Evolutionary conservation across 1,140 invertebrate genomes (phyloP), one percentile per base, ranked within the genome.

Genomic region (Maconellicoccus hirsutus): DNA sequence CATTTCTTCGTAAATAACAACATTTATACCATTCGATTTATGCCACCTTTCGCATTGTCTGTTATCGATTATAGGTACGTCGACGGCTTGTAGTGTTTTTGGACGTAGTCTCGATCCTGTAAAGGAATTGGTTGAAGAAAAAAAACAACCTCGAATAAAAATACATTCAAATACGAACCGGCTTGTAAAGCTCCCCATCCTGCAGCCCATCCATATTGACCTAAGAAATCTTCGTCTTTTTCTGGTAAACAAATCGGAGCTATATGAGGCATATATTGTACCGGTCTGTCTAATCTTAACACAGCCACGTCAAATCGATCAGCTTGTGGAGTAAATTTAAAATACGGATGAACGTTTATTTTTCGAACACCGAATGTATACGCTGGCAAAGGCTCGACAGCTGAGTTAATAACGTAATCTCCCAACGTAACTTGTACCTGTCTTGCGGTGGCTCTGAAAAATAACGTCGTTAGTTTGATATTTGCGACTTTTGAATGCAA

Each of bases 1-100:
- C 94, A 98, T 98, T 81, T 96, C 93, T 71, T 94, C 92, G 78
- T 94, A 93, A 75, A 96, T 96, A 8, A 94, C 87, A 38, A 96
- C 93, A 78, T 94, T 93, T 75, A 96, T 96, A 70, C 83, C 83
- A 72, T 84, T 83, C 39, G 79, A 78, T 72, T 81, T 76, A 75
- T 86, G 84, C 83, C 84, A 85, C 69, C 87, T 81, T 78, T 94
- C 92, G 77, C 92, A 94, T 69, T 92, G 84, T 74, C 89, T 82
- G 78, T 93, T 94, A 78, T 94, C 91, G 69, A 95, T 87, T 42
- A 95, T 90, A 0, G 93, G 93, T 71, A 96, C 93, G 79, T 94
- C 91, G 0, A 96, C 94, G 1, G 93, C 90, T 80, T 96, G 93
- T 27, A 96, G 81, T 0, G 92, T 95, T 77, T 94, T 92, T 7